phyloP scores from a whole-genome alignment of 1,140 invertebrate species.

The Panagrolaimus sp. region DNA sequence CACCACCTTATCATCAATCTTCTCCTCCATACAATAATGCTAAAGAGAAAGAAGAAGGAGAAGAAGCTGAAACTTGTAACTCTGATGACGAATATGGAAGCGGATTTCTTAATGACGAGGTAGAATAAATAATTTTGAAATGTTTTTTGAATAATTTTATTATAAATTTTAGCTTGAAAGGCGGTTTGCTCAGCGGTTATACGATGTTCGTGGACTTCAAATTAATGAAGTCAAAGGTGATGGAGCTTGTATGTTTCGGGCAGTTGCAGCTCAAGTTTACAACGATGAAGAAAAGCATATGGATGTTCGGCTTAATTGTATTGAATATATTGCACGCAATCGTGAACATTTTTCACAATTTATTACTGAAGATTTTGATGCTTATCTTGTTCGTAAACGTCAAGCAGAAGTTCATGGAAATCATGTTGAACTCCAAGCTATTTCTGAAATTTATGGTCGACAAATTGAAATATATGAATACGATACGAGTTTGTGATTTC shows the following conservation, averaged over 20 bases:
- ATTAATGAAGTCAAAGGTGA: slow-evolving; percentile 85
- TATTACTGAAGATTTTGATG: slow-evolving; percentile 83
- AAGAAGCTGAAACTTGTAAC: slow-evolving; percentile 25
- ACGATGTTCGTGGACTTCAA: slow-evolving; percentile 67
- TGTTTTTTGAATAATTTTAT: background rate
- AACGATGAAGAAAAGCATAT: slow-evolving; percentile 87
- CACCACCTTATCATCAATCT: no score
- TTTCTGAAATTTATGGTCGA: slow-evolving; percentile 85
- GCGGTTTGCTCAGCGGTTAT: slow-evolving; percentile 61
- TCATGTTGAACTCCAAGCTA: slow-evolving; percentile 86
- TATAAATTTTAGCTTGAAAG: slow-evolving; percentile 60
- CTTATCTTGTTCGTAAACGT: slow-evolving; percentile 71
- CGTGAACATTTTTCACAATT: slow-evolving; percentile 85
- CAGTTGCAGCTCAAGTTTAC: slow-evolving; percentile 79
- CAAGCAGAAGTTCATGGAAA: slow-evolving; percentile 78
- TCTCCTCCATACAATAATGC: background rate
- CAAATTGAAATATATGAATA: slow-evolving; percentile 89
- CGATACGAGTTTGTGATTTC: slow-evolving; percentile 67
- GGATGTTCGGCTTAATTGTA: slow-evolving; percentile 76
- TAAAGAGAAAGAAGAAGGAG: background rate
- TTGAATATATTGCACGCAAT: slow-evolving; percentile 89
- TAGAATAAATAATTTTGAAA: slow-evolving; percentile 14
- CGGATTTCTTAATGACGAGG: slow-evolving; percentile 48
- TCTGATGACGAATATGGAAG: slow-evolving; percentile 51
- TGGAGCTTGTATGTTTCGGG: slow-evolving; percentile 84